phyloP scores from a whole-genome alignment of 2,797 vertebrate genomes.

The Lateolabrax maculatus region DNA sequence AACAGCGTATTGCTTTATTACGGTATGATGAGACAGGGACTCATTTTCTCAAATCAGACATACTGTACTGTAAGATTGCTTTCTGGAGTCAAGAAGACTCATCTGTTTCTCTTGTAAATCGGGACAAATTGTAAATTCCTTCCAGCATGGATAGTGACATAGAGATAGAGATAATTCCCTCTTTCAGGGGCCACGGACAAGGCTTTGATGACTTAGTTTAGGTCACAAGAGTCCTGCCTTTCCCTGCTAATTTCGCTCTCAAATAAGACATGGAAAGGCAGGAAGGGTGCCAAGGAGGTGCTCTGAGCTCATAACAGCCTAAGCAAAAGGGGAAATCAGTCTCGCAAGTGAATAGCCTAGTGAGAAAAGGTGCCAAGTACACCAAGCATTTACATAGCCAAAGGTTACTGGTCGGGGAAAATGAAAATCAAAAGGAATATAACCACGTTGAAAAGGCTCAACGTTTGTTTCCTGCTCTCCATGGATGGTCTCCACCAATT shows the following conservation, averaged over 20 bases:
- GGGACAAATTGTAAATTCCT: constrained; percentile 35
- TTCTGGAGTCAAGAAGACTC: constrained; percentile 38
- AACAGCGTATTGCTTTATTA: constrained; percentile 65
- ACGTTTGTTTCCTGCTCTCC: no score
- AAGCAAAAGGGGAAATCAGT: constrained; percentile 37
- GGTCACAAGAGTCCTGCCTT: constrained; percentile 48
- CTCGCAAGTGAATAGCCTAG: constrained; percentile 40
- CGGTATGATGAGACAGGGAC: constrained; percentile 51
- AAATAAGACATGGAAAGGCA: constrained; percentile 53
- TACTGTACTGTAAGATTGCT: constrained; percentile 51
- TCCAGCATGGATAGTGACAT: constrained; percentile 43
- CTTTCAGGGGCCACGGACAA: constrained; percentile 38
- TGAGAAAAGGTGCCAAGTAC: constrained; percentile 35
- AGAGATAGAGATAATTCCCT: constrained; percentile 42
- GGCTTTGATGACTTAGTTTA: constrained; percentile 59
- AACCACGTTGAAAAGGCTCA: not conserved
- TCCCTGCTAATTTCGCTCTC: constrained; percentile 19
- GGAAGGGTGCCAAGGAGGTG: constrained; percentile 43
- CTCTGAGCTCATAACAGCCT: constrained; percentile 36
- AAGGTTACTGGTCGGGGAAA: constrained; percentile 22
- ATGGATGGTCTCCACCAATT: not conserved
- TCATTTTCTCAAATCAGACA: constrained; percentile 68
- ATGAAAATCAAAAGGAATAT: constrained; percentile 31
- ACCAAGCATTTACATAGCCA: constrained; percentile 16
- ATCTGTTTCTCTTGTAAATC: constrained; percentile 47